Evolutionary conservation across 37 sponge, comb jelly and placozoan genomes (phyloP).

Genomic region (Aplysina aerophoba): DNA sequence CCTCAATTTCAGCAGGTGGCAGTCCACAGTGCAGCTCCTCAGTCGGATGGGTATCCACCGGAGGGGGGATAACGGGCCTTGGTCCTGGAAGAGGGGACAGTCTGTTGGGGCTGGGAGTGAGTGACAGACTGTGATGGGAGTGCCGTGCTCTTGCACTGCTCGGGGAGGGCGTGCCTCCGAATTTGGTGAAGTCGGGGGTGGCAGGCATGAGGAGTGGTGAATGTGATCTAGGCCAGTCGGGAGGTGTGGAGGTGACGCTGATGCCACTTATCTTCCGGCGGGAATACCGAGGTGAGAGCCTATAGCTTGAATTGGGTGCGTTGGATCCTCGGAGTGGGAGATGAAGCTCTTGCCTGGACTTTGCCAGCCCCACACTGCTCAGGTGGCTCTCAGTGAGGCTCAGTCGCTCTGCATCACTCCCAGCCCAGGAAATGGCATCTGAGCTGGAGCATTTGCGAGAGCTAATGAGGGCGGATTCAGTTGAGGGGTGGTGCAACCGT

Average conservation of each 20-base stretch:
- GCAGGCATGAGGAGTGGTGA: slow-evolving; percentile 19
- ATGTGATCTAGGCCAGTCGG: neutral
- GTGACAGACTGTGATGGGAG: slow-evolving; percentile 9
- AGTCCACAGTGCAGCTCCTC: neutral
- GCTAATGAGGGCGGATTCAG: neutral
- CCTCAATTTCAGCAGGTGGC: slow-evolving; percentile 17
- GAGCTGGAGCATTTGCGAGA: neutral
- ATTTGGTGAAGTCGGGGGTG: slow-evolving; percentile 25
- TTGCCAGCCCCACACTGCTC: neutral
- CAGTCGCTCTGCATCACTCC: neutral
- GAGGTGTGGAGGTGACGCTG: neutral
- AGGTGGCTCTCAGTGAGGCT: neutral
- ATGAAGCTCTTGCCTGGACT: neutral
- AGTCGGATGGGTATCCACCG: neutral
- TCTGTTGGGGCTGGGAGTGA: neutral
- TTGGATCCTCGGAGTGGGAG: neutral
- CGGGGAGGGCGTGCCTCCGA: slow-evolving; percentile 5
- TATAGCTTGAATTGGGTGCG: neutral
- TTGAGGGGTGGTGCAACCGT: neutral
- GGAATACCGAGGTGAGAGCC: neutral
- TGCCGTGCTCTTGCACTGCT: neutral
- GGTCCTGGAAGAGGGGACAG: slow-evolving; percentile 5
- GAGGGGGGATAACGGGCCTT: neutral
- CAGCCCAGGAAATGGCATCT: slow-evolving; percentile 13
- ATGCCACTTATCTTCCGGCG: slow-evolving; percentile 14